Evolutionary conservation across 2,113 vertebrate species (phyloP).

Genomic region (Arenaria interpres): DNA sequence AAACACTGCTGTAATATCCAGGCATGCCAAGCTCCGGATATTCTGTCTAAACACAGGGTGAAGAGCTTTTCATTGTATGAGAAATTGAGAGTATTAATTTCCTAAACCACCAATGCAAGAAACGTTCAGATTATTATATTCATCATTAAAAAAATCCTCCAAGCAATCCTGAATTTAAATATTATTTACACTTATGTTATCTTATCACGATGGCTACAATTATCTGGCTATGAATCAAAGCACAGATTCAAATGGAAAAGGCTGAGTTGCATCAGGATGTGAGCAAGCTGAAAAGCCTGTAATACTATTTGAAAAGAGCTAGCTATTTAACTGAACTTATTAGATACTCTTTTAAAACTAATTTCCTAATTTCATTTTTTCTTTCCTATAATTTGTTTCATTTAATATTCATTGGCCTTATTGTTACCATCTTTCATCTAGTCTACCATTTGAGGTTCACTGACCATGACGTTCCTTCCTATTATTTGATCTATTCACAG

Average conservation of each 20-base stretch:
- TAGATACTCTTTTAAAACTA: conserved; percentile 1
- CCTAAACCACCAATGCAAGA: not conserved
- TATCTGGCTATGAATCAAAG: not conserved
- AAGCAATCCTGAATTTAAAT: not conserved
- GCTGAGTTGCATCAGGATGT: not conserved
- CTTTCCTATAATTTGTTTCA: not conserved
- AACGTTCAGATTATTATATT: not conserved
- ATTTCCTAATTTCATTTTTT: conserved; percentile 39
- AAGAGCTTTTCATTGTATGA: not conserved
- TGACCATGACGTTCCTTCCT: not conserved
- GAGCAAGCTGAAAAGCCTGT: not conserved
- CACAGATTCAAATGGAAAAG: not conserved
- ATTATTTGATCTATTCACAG: not conserved
- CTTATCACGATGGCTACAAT: not conserved
- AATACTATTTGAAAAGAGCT: not conserved
- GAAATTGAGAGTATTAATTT: not conserved
- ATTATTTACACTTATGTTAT: conserved; percentile 4
- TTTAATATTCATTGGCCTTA: conserved; percentile 36
- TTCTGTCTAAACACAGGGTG: not conserved
- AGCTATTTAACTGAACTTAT: not conserved
- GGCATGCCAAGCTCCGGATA: not conserved
- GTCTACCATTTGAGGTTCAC: not conserved
- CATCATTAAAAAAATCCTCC: not conserved
- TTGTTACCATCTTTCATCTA: conserved; percentile 9
- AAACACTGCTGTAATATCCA: not conserved